Percentiles rank a stretch among this genome's conserved stretches.
These are phyloP conservation scores for Nipponia nippon DNA, from an alignment of 2,113 vertebrate species.

Conservation along the genomic window DNA sequence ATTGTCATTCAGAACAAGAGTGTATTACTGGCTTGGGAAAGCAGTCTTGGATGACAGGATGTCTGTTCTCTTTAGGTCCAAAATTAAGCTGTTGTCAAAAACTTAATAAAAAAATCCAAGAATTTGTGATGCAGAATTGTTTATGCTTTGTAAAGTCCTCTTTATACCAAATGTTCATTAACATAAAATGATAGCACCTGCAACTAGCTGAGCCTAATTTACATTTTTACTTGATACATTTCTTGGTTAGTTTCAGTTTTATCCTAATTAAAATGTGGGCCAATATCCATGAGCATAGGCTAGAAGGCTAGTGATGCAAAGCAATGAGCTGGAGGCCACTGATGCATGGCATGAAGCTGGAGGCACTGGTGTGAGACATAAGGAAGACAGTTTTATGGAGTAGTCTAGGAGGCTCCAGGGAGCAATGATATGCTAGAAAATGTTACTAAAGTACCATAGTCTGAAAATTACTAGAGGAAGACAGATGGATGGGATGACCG, in stretches of 20 bases:
- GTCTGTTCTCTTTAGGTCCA: neutral
- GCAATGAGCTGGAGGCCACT: neutral
- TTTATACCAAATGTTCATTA: neutral
- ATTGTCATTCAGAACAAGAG: neutral
- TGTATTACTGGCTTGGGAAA: neutral
- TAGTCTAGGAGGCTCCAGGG: conserved; percentile 22
- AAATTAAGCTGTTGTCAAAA: neutral
- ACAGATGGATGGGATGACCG: conserved; percentile 48
- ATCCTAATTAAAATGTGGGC: neutral
- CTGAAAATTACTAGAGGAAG: conserved; percentile 61
- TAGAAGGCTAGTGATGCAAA: neutral
- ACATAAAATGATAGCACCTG: neutral
- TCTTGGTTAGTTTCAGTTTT: neutral
- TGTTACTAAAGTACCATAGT: neutral
- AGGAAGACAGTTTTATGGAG: conserved; percentile 37
- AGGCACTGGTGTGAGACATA: neutral
- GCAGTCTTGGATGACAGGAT: neutral
- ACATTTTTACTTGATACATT: neutral
- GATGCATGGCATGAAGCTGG: neutral
- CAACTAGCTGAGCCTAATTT: neutral
- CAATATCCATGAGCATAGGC: neutral
- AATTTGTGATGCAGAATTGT: neutral
- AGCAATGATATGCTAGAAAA: conserved; percentile 30
- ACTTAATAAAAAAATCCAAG: neutral
- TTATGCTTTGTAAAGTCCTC: neutral